Evolutionary conservation across 1,140 invertebrate genomes (phyloP).

Genomic region (Carcinoscorpius rotundicauda): DNA sequence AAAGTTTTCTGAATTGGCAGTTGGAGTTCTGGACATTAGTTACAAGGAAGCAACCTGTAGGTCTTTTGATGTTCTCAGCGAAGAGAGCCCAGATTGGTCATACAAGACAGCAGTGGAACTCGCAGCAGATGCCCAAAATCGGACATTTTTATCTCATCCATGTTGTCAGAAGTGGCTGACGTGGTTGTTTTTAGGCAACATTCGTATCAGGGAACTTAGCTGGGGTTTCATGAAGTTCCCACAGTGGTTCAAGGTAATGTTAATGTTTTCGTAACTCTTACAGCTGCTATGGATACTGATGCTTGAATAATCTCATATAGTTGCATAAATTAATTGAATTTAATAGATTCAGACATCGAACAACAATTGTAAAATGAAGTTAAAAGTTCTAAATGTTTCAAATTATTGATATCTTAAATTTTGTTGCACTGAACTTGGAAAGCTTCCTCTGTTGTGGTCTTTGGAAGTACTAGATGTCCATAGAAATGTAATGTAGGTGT

Average conservation of each 20-base stretch:
- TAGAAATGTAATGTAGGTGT: too few relatives aligned
- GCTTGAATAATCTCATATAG: too few relatives aligned
- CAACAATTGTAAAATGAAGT: too few relatives aligned
- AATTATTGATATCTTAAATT: too few relatives aligned
- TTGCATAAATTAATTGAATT: too few relatives aligned
- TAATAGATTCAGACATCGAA: too few relatives aligned
- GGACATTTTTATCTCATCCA: slow-evolving; percentile 34
- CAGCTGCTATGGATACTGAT: too few relatives aligned
- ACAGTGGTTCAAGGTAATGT: slow-evolving; percentile 31
- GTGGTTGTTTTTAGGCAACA: slow-evolving; percentile 30
- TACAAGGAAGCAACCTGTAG: slow-evolving; percentile 29
- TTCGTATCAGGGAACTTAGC: slow-evolving; percentile 31
- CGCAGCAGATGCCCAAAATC: slow-evolving; percentile 21
- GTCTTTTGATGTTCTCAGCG: slow-evolving; percentile 32
- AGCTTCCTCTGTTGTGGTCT: too few relatives aligned
- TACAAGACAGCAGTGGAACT: slow-evolving; percentile 28
- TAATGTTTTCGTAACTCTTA: too few relatives aligned
- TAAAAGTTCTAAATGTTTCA: too few relatives aligned
- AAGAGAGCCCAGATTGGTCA: slow-evolving; percentile 32
- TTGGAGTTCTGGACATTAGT: slow-evolving; percentile 31
- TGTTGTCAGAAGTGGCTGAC: slow-evolving; percentile 37
- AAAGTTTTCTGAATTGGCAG: slow-evolving; percentile 35
- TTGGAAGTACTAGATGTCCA: too few relatives aligned
- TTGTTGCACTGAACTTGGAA: too few relatives aligned
- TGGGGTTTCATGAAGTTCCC: slow-evolving; percentile 29